Evolutionary conservation across 2,888 invertebrate genomes (phyloP), one percentile per base, ranked within the genome.

Genomic region (Macaria notata): DNA sequence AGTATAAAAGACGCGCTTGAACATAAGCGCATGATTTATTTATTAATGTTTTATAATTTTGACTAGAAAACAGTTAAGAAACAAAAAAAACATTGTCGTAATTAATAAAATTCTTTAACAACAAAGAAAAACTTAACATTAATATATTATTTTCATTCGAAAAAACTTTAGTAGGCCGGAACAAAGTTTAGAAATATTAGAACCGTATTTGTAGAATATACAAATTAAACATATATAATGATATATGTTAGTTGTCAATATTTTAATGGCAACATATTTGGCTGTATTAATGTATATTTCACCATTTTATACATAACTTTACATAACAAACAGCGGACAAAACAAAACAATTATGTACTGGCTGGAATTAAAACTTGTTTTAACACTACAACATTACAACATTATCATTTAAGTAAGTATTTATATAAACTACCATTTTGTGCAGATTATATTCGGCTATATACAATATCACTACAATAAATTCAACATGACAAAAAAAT

Each of bases 61-160:
- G 76, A 75, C 76, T 75, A 76, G 72, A 71, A 65, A 60, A 56
- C 65, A 52, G 49, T 50, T 38, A 9, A 41, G 7, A 54, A 52
- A 51, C 64, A 61, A 55, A 63, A 54, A 49, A 59, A 54, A 60
- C 49, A 55, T 19, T 46, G n/a, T 7, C 8, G 42, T 49, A 30
- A 45, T 46, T 41, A 7, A 36, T 52, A 31, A 41, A 8, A 31
- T 49, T 55, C 42, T 50, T 54, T 4, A 41, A 41, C 9, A 41
- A 41, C 41, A 41, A 41, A 9, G n/a, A n/a, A 41, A 41, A 41
- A 9, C 9, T 4, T 8, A 41, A 8, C 5, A 41, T 9, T 8
- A 41, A 41, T 41, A 36, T 41, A 41, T 41, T n/a, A 41, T 41
- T 41, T 41, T 41, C 3, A 41, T 8, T 41, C 9, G 4, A 41